Percentiles rank a stretch among this genome's conserved stretches.
phyloP scores from a whole-genome alignment of 1,140 invertebrate genomes.

The Cyphomyrmex costatus region DNA sequence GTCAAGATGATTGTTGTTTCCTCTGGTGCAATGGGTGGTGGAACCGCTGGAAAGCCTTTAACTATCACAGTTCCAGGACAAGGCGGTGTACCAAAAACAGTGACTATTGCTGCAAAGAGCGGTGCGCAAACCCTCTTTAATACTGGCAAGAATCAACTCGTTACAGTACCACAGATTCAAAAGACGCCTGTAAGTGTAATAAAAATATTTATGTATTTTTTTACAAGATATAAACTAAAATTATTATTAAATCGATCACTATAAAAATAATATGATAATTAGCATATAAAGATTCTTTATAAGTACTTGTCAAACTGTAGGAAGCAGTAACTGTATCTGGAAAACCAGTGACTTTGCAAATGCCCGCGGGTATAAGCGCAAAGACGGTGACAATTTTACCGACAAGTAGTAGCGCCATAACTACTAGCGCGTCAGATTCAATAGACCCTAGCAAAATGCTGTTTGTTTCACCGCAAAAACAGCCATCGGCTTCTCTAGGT shows the following conservation, averaged over 20 bases:
- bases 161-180: constrained; percentile 86
- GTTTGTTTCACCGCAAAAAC: constrained; percentile 86
- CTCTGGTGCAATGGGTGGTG: constrained; percentile 85
- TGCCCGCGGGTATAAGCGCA: constrained; percentile 87
- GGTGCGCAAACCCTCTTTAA: constrained; percentile 83
- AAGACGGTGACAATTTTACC: constrained; percentile 88
- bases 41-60: constrained; percentile 89
- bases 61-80: constrained; percentile 90
- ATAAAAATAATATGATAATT: not conserved
- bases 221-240: constrained; percentile 2
- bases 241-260: not conserved
- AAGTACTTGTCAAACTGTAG: constrained; percentile 77
- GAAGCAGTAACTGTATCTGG: constrained; percentile 90
- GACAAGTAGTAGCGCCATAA: constrained; percentile 83
- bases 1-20: constrained; percentile 91
- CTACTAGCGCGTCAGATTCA: constrained; percentile 77
- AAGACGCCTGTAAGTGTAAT: constrained; percentile 78
- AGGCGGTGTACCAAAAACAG: constrained; percentile 88
- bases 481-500: constrained; percentile 87
- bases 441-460: constrained; percentile 87
- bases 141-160: constrained; percentile 86
- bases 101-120: constrained; percentile 88
- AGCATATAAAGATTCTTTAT: not conserved
- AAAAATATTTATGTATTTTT: not conserved
- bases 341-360: constrained; percentile 90